A percentile compares a stretch with the other conserved stretches of the same genome.
These are phyloP conservation scores for Cantharis rustica DNA, from an alignment of 2,888 invertebrate genomes.

Conservation along the genomic window DNA sequence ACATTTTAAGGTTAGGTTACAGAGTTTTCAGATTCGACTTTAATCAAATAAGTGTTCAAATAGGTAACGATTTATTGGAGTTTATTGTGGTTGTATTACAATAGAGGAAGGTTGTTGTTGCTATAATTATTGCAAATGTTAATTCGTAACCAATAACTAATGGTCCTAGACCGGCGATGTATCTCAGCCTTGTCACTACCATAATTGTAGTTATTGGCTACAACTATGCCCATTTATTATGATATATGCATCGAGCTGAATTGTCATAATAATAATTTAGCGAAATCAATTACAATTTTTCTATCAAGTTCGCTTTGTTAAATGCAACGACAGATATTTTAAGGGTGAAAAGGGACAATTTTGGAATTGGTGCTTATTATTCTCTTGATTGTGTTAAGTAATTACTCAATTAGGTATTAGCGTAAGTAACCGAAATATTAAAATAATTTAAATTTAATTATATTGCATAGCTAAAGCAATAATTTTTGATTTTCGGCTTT, in stretches of 20 bases:
- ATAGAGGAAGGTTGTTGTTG: constrained; percentile 16
- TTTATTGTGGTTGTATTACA: constrained; percentile 6
- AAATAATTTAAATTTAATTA: too few species aligned
- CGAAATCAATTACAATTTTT: constrained; percentile 54
- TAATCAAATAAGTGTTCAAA: background rate
- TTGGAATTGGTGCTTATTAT: constrained; percentile 32
- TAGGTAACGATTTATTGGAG: constrained; percentile 1
- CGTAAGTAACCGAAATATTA: too few species aligned
- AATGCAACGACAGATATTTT: constrained; percentile 54
- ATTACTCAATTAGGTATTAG: too few species aligned
- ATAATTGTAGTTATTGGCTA: constrained; percentile 56
- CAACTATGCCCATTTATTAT: constrained; percentile 55
- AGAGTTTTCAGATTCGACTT: background rate
- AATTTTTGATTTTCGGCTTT: too few species aligned
- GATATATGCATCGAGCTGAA: constrained; percentile 52
- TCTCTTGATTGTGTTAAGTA: background rate
- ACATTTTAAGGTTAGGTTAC: background rate
- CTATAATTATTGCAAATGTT: constrained; percentile 27
- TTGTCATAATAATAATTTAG: constrained; percentile 56
- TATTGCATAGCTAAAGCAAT: too few species aligned
- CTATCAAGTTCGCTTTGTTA: constrained; percentile 54
- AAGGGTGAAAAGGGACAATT: constrained; percentile 47
- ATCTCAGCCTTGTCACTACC: constrained; percentile 53
- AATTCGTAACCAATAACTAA: constrained; percentile 45
- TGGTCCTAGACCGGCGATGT: constrained; percentile 50